Evolutionary conservation across 2,113 vertebrate species (phyloP), one percentile per base, ranked within the genome.

Genomic region (Syrrhaptes paradoxus): DNA sequence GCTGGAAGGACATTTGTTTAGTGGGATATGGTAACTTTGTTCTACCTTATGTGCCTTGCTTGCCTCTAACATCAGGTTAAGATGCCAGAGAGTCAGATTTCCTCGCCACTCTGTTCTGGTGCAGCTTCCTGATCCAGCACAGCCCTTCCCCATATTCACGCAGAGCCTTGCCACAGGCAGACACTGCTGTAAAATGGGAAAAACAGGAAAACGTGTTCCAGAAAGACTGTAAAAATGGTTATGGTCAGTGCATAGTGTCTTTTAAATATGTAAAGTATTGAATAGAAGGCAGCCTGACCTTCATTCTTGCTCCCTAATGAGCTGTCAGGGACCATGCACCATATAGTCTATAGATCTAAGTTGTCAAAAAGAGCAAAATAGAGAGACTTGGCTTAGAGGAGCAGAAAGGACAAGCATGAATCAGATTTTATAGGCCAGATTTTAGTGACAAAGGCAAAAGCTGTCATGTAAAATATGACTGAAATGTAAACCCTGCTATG

Each of bases 111-210:
- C 32, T 59, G 3, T 55, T 67, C 10, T 73, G 29, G 28, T 45
- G 25, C 3, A 32, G 6, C 8, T 62, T 58, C 13, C 19, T 31
- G 13, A 24, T 51, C 10, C 13, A 45, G 6, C 5, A 31, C 1
- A 2, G 3, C 18, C 21, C 7, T 63, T 82, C 12, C 11, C 4
- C 4, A 6, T 1, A 0, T 51, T 78, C n/a, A 61, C 6, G 57
- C 6, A 24, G 36, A 70, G 2, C 16, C 7, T 63, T 61, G 9
- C 31, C 31, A 52, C 15, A 62, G 9, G 6, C 8, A 77, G 32
- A 21, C 16, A 25, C 26, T 59, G 7, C 26, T 26, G 25, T 45
- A 51, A 74, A 74, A n/a, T 3, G 6, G 25, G 5, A 86, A 4
- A 66, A 85, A 43, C 3, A 49, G 22, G n/a, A 68, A 57, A 77